Evolutionary conservation across 64 coral and sea anemone species (phyloP), one percentile per base, ranked within the genome.

Genomic region (Pocillopora damicornis): DNA sequence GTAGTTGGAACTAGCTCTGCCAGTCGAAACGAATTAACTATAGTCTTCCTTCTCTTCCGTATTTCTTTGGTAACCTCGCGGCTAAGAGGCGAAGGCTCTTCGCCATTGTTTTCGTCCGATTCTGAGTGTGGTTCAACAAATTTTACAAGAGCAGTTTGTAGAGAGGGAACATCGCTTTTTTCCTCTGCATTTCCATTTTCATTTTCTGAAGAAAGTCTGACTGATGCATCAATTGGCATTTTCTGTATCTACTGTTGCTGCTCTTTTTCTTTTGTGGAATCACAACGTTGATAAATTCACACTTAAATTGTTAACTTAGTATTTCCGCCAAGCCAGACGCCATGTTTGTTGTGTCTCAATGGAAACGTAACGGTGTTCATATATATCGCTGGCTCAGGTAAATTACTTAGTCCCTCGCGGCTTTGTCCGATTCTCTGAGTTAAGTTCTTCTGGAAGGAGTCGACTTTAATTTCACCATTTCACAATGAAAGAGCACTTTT

Each of bases 21-120:
- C 11, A 96, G 83, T 25, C 94, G 94, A 87, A 96, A 96, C 60
- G 94, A 93, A 63, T 92, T 80, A 16, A 96, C 94, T 23, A 96
- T 93, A 16, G 94, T 96, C 7, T 93, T 96, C 51, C 85, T 92
- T 77, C 94, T 89, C 38, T 61, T 71, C 59, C 76, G 89, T 61
- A 88, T 92, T 85, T 96, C 94, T 73, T 77, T 83, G 61, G 89
- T 88, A 59, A 96, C 87, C 75, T 96, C 89, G 58, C 60, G 73
- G 18, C 82, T 93, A 61, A 93, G 81, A 72, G 4, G 35, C 56
- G 81, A 56, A 57, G 81, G 8, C 14, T 85, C 81, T 13, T 85
- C 62, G 13, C 81, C 81, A 38, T 65, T 85, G 64, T 85, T 85
- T 17, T 71, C 81, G 64, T 85, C 81, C 18, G 81, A 85, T 18